phyloP scores from a whole-genome alignment of 2,888 invertebrate genomes.

The Nebria brevicollis region DNA sequence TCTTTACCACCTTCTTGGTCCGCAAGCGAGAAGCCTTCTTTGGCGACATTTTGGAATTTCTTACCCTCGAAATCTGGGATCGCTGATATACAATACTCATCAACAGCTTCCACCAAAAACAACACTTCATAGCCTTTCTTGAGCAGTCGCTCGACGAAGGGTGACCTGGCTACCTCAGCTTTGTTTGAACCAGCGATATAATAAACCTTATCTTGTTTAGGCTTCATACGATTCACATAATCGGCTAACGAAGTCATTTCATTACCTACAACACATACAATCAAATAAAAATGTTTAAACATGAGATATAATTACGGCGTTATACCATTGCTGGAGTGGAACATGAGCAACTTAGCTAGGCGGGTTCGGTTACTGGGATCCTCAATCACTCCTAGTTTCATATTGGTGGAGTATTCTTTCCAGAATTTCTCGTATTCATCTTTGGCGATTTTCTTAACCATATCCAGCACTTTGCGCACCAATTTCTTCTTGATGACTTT shows the following conservation, averaged over 20 bases:
- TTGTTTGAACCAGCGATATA: conserved; percentile 93
- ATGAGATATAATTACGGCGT: no score
- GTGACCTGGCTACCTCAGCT: conserved; percentile 88
- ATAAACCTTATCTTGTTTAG: conserved; percentile 93
- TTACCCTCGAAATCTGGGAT: conserved; percentile 98
- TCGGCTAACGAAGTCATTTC: conserved; percentile 81
- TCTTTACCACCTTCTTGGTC: conserved; percentile 78
- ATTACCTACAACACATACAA: conserved; percentile 55
- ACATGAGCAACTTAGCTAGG: conserved; percentile 92
- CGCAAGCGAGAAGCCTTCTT: conserved; percentile 92
- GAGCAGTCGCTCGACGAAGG: conserved; percentile 94
- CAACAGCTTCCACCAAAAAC: conserved; percentile 94
- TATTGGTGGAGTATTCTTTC: conserved; percentile 98
- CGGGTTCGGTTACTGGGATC: conserved; percentile 96
- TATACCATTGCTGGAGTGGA: conserved; percentile 79
- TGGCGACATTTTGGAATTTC: conserved; percentile 99
- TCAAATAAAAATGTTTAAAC: no score
- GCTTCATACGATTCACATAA: conserved; percentile 95
- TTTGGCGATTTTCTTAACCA: conserved; percentile 95
- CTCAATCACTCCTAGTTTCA: conserved; percentile 87
- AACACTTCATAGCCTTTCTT: conserved; percentile 96
- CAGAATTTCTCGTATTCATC: conserved; percentile 94
- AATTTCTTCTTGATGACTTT: conserved; percentile 99
- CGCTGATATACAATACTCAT: conserved; percentile 96
- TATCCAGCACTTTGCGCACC: conserved; percentile 95